Evolutionary conservation across 2,797 vertebrate genomes (phyloP), one percentile per base, ranked within the genome.

Genomic region (Acipenser ruthenus): DNA sequence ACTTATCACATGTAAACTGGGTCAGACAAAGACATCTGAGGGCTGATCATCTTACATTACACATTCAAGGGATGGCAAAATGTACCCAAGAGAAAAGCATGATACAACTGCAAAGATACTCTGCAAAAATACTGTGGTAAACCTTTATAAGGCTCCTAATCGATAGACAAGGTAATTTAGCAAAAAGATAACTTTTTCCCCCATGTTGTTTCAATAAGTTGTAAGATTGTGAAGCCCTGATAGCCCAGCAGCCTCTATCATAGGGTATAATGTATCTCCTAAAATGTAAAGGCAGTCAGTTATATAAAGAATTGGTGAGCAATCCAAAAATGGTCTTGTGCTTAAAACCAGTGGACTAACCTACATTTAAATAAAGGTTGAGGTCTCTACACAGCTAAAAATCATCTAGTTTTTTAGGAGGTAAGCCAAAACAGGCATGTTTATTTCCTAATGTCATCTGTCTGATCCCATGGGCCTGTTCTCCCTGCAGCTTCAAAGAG

Each of bases 401-500:
- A 37, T 37, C 23, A 37, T 37, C 23, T 37, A 4, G 23, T 37
- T 37, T 37, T 37, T 37, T 37, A n/a, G 23, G 23, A 37, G 2
- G 2, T 37, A 37, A 37, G 23, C 23, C 23, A 37, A 37, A 37
- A 37, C 23, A 37, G 23, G 23, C 51, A 53, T 12, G 11, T 12
- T 53, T 12, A 53, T 12, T 53, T 53, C 51, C 51, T 53, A 8
- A 53, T 8, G 51, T 7, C 2, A 7, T n/a, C 8, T 10, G 13
- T 48, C 12, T 2, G 60, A 10, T 47, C 7, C 15, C 13, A 47
- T 10, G 66, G 13, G 48, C 3, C 63, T 0, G 58, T n/a, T n/a
- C 15, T 8, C 10, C 6, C 58, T 49, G 11, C 53, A 89, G 87
- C 71, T 84, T 71, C 74, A 69, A 66, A 37, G 4, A 0, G 72